Conservation (phyloP, 2,888 invertebrate genomes). For the Formica aserva region DNA sequence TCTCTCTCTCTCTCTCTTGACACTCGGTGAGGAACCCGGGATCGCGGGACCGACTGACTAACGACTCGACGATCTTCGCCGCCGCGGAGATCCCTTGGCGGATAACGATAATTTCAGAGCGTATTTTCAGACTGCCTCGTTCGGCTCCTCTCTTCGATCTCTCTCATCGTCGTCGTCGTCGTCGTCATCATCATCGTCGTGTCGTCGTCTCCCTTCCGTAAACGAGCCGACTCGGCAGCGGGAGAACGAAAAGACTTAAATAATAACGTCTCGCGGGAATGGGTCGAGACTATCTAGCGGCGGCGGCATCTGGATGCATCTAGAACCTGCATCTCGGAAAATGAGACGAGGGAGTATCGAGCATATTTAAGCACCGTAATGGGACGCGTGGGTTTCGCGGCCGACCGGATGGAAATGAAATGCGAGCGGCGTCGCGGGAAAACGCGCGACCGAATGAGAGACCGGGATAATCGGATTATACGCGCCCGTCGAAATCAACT, state of each 20-base stretch:
- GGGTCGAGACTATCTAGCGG: constrained; percentile 17
- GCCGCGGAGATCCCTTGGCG: constrained; percentile 60
- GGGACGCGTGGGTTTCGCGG: constrained; percentile 32
- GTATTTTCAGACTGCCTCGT: constrained; percentile 61
- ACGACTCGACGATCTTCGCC: constrained; percentile 67
- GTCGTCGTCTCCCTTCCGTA: constrained; percentile 25
- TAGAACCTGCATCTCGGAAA: constrained; percentile 40
- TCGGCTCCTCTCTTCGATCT: constrained; percentile 49
- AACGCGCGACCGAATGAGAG: constrained; percentile 38
- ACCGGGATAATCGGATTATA: constrained; percentile 47
- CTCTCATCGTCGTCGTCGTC: background rate
- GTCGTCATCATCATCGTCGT: constrained; percentile 8
- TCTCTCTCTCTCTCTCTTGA: constrained; percentile 15
- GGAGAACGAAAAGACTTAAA: constrained; percentile 31
- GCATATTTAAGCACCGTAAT: constrained; percentile 41
- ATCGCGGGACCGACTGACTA: constrained; percentile 61
- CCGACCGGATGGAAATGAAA: constrained; percentile 27
- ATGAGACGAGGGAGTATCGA: constrained; percentile 39
- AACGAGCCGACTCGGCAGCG: constrained; percentile 26
- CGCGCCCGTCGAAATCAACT: constrained; percentile 47
- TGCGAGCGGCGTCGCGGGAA: constrained; percentile 41
- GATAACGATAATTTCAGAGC: constrained; percentile 72
- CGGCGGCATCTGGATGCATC: constrained; percentile 34
- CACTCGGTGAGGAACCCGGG: constrained; percentile 46
- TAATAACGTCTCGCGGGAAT: constrained; percentile 46